Conservation (phyloP, 2,888 invertebrate species). For the Polia nebulosa region DNA sequence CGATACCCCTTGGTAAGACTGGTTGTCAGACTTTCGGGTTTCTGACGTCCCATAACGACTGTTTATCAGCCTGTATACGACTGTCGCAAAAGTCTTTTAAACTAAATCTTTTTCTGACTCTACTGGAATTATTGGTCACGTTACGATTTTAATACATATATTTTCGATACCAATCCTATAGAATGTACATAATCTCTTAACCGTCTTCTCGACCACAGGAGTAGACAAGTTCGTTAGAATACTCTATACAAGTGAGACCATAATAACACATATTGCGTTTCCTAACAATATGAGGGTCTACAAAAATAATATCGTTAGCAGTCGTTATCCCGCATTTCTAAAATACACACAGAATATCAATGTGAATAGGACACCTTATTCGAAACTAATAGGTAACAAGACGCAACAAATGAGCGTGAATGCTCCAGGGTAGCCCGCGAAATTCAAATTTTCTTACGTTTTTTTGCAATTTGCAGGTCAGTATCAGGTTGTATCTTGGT, state of each 20-base stretch:
- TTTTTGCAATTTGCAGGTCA: too few species aligned
- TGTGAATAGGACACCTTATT: slow-evolving; percentile 8
- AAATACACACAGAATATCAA: slow-evolving; percentile 20
- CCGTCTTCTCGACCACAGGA: not conserved
- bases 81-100: not conserved
- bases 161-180: slow-evolving; percentile 1
- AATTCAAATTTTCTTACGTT: too few species aligned
- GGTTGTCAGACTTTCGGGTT: too few species aligned
- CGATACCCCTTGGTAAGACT: too few species aligned
- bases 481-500: too few species aligned
- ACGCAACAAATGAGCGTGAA: slow-evolving; percentile 11
- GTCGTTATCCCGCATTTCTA: slow-evolving; percentile 58
- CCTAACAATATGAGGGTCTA: slow-evolving; percentile 12
- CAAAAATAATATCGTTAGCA: slow-evolving; percentile 26
- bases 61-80: not conserved
- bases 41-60: too few species aligned
- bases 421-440: too few species aligned
- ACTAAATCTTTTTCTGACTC: not conserved
- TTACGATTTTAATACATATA: not conserved
- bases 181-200: slow-evolving; percentile 12
- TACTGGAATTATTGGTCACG: not conserved
- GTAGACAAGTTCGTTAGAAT: slow-evolving; percentile 17
- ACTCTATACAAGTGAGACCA: not conserved
- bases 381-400: slow-evolving; percentile 6
- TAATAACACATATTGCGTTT: not conserved